Percentiles rank a stretch among this genome's conserved stretches.
Evolutionary conservation across 2,113 vertebrate genomes (phyloP).

Genomic region (Esox niger): DNA sequence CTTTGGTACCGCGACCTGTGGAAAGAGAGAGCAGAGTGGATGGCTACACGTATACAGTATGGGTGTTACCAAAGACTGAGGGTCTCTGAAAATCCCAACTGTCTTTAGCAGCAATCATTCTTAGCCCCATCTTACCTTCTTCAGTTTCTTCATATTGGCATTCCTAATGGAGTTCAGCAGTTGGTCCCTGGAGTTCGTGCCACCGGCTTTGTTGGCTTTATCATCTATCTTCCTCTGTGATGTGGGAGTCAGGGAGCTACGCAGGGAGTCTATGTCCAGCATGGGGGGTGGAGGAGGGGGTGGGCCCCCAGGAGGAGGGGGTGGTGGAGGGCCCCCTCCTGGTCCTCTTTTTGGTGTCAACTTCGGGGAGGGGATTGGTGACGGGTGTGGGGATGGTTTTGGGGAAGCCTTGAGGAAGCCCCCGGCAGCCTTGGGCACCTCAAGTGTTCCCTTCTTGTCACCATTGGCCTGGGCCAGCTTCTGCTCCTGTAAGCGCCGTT

Average conservation of each 20-base stretch:
- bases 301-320: constrained; percentile 67
- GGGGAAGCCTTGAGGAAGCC: constrained; percentile 71
- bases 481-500: constrained; percentile 90
- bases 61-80: background rate
- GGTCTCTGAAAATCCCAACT: background rate
- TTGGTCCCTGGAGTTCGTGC: constrained; percentile 92
- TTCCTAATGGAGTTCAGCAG: constrained; percentile 90
- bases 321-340: constrained; percentile 57
- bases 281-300: constrained; percentile 83
- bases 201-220: constrained; percentile 60
- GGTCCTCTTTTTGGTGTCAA: constrained; percentile 72
- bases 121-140: constrained; percentile 75
- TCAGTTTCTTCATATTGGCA: constrained; percentile 85
- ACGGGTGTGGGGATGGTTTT: constrained; percentile 71
- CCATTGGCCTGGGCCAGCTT: constrained; percentile 81
- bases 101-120: background rate
- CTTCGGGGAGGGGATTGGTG: constrained; percentile 79
- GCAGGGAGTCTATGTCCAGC: constrained; percentile 78
- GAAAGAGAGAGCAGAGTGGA: constrained; percentile 14
- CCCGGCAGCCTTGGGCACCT: constrained; percentile 74
- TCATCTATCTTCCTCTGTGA: constrained; percentile 87
- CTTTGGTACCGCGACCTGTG: constrained; percentile 88
- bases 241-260: constrained; percentile 84
- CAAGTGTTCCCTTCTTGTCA: constrained; percentile 80
- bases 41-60: constrained; percentile 8